Conservation (phyloP, 2,113 vertebrate genomes). For the Paedocypris sp. region DNA sequence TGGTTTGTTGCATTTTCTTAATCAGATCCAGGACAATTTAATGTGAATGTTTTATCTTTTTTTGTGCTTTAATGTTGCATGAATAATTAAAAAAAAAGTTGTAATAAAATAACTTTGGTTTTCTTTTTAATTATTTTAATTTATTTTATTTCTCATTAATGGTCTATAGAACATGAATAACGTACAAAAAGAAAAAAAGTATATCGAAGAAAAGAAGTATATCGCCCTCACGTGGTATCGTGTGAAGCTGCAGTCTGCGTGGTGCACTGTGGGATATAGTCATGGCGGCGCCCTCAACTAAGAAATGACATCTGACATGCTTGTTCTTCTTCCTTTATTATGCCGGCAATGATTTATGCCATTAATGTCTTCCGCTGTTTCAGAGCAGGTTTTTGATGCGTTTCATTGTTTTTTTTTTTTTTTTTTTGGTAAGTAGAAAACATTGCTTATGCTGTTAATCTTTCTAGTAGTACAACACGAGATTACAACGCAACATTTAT, state of each 20-base stretch:
- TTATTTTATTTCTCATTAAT: too few relatives aligned
- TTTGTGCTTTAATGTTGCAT: too few relatives aligned
- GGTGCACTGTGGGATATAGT: slow-evolving; percentile 32
- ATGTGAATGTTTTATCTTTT: too few relatives aligned
- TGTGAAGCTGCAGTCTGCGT: not conserved
- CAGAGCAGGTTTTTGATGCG: not conserved
- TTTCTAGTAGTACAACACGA: not conserved
- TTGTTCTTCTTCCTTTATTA: not conserved
- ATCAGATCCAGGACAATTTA: too few relatives aligned
- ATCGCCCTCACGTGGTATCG: not conserved
- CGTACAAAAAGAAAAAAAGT: too few relatives aligned
- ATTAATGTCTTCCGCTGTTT: not conserved
- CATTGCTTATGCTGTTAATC: not conserved
- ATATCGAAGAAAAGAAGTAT: too few relatives aligned
- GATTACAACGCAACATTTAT: too few relatives aligned
- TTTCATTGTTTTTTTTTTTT: not conserved
- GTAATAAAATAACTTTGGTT: too few relatives aligned
- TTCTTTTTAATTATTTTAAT: too few relatives aligned
- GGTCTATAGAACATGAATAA: too few relatives aligned
- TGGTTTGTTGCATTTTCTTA: too few relatives aligned
- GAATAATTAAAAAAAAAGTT: too few relatives aligned
- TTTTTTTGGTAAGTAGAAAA: not conserved
- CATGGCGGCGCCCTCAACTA: slow-evolving; percentile 31
- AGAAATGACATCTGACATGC: slow-evolving; percentile 20
- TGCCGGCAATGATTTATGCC: not conserved